Percentiles rank a stretch among this genome's conserved stretches.
Evolutionary conservation across 2,797 vertebrate species (phyloP).

Genomic region (Cryptoprocta ferox): DNA sequence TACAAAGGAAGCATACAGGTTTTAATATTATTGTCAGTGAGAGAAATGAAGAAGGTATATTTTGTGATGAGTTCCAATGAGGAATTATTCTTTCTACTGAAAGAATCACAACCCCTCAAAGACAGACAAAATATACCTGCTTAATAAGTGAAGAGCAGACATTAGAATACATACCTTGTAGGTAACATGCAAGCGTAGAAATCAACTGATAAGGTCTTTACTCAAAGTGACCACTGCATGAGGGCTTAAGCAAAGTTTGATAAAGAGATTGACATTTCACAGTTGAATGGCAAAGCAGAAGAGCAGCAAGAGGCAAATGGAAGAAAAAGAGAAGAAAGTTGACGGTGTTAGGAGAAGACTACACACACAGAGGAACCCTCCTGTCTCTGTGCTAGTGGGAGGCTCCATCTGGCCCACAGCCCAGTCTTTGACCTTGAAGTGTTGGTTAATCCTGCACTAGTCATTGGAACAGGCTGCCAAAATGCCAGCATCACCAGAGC

Average conservation of each 20-base stretch:
- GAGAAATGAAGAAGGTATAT: neutral
- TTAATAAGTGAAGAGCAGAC: neutral
- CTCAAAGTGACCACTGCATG: neutral
- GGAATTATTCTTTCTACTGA: neutral
- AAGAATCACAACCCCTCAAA: neutral
- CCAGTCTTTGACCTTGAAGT: conserved; percentile 6
- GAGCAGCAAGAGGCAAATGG: neutral
- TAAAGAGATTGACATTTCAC: neutral
- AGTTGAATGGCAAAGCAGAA: neutral
- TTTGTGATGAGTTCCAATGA: neutral
- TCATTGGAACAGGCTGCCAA: neutral
- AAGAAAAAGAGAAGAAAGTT: conserved; percentile 6
- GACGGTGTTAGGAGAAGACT: neutral
- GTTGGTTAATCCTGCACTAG: neutral
- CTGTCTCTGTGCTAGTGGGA: neutral
- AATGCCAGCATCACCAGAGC: neutral
- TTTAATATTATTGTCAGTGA: conserved; percentile 2
- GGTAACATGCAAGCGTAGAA: neutral
- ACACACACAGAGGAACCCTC: neutral
- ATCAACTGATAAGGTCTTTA: neutral
- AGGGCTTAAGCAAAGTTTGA: neutral
- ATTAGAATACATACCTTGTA: neutral
- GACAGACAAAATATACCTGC: neutral
- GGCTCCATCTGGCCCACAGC: neutral
- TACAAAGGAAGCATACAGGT: neutral